Evolutionary conservation across 2,888 invertebrate species (phyloP).

Genomic region (Rugalucina vietnamica): DNA sequence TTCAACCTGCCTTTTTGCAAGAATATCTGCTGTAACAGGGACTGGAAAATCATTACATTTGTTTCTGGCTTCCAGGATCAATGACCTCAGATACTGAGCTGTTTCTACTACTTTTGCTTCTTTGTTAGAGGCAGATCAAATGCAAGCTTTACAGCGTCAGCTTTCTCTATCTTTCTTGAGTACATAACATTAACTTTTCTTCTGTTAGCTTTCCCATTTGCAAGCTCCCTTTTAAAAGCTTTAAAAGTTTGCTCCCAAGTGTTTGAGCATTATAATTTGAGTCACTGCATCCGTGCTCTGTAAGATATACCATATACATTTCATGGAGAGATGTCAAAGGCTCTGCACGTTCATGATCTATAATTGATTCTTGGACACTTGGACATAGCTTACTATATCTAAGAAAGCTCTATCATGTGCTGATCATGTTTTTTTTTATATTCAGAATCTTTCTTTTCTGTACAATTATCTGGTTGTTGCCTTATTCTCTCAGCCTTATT

Average conservation of each 20-base stretch:
- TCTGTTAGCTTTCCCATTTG: slow-evolving; percentile 18
- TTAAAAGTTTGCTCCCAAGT: slow-evolving; percentile 9
- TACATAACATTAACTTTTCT: slow-evolving; percentile 10
- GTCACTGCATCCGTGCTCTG: background rate
- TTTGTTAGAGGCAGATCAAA: background rate
- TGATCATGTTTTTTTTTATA: background rate
- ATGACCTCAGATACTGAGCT: background rate
- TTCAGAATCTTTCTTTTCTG: background rate
- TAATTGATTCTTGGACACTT: background rate
- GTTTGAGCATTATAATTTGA: slow-evolving; percentile 3
- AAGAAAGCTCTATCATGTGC: background rate
- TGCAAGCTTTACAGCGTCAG: background rate
- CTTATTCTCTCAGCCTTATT: slow-evolving; percentile 2
- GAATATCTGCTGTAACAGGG: slow-evolving; percentile 7
- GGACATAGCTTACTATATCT: slow-evolving; percentile 10
- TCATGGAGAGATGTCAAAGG: background rate
- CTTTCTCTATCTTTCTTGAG: background rate
- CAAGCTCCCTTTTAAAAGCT: background rate
- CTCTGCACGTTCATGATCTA: background rate
- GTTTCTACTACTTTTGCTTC: background rate
- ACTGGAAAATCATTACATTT: background rate
- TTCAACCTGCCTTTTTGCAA: slow-evolving; percentile 3
- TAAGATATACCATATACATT: background rate
- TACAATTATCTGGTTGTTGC: background rate
- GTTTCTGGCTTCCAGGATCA: background rate